A percentile compares a stretch with the other conserved stretches of the same genome.
Conservation (phyloP, 2,113 vertebrate genomes). For the Meriones unguiculatus region DNA sequence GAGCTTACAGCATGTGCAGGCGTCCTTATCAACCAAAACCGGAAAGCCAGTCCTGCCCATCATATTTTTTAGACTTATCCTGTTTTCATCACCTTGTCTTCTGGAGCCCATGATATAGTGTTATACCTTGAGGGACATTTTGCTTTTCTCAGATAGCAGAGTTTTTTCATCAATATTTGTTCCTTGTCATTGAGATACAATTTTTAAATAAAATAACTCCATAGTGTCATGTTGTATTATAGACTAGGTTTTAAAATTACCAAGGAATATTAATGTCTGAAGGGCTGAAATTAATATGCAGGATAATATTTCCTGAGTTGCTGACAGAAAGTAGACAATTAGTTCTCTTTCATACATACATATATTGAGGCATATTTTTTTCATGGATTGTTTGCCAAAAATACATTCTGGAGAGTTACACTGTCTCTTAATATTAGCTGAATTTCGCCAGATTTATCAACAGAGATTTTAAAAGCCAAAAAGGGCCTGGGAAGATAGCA, state of each 20-base stretch:
- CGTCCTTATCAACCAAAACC: conserved; percentile 73
- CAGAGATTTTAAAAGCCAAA: too few species aligned
- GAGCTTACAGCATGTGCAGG: neutral
- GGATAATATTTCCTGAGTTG: conserved; percentile 15
- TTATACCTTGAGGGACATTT: conserved; percentile 73
- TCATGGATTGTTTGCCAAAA: conserved; percentile 42
- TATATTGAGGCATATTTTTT: neutral
- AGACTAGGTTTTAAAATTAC: conserved; percentile 12
- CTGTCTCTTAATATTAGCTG: neutral
- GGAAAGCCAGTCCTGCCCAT: conserved; percentile 70
- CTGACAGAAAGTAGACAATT: conserved; percentile 55
- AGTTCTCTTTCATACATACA: neutral
- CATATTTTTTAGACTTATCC: conserved; percentile 64
- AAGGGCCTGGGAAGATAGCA: too few species aligned
- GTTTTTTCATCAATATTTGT: conserved; percentile 55
- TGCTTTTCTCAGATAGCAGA: conserved; percentile 69
- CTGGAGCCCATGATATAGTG: neutral
- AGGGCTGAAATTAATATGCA: conserved; percentile 27
- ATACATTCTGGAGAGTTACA: conserved; percentile 40
- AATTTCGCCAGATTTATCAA: too few species aligned
- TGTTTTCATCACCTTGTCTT: conserved; percentile 40
- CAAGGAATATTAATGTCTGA: conserved; percentile 53
- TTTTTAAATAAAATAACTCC: conserved; percentile 64
- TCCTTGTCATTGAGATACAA: conserved; percentile 31
- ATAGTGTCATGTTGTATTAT: conserved; percentile 39